phyloP scores from a whole-genome alignment of 2,888 invertebrate genomes.

The Cremastinae sp. region DNA sequence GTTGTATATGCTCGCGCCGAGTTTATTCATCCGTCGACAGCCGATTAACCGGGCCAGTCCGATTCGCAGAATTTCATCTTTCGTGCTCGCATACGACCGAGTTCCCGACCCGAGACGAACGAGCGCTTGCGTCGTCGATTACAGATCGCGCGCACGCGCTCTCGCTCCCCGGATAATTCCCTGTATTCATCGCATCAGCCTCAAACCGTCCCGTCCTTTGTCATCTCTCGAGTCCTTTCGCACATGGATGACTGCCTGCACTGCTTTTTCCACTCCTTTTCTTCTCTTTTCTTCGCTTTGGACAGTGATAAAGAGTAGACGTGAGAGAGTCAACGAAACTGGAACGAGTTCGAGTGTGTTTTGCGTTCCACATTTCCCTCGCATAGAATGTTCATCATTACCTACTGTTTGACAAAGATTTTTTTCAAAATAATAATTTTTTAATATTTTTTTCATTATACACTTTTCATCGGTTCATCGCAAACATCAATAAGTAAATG shows the following conservation, averaged over 20 bases:
- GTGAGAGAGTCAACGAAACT: not conserved
- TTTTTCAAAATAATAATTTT: no score
- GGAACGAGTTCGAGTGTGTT: not conserved
- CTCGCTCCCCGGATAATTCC: not conserved
- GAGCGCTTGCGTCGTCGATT: constrained; percentile 8
- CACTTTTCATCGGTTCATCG: no score
- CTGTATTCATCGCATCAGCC: not conserved
- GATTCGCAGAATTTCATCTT: constrained; percentile 56
- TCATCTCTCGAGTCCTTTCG: not conserved
- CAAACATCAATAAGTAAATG: no score
- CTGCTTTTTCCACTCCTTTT: not conserved
- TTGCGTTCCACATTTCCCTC: not conserved
- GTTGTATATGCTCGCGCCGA: constrained; percentile 40
- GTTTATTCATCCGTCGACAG: constrained; percentile 63
- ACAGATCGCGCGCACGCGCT: constrained; percentile 6
- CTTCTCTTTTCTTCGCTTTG: not conserved
- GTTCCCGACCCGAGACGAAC: constrained; percentile 21
- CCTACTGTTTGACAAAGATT: no score
- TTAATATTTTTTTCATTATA: no score
- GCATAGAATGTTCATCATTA: no score
- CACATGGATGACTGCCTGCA: constrained; percentile 18
- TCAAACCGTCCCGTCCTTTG: not conserved
- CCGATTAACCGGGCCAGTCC: constrained; percentile 60
- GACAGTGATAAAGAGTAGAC: no score
- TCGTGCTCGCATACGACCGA: constrained; percentile 46